Percentiles rank a stretch among this genome's conserved stretches.
These are phyloP conservation scores for Aeoliscus strigatus DNA, from an alignment of 2,797 vertebrate genomes.

Conservation along the genomic window DNA sequence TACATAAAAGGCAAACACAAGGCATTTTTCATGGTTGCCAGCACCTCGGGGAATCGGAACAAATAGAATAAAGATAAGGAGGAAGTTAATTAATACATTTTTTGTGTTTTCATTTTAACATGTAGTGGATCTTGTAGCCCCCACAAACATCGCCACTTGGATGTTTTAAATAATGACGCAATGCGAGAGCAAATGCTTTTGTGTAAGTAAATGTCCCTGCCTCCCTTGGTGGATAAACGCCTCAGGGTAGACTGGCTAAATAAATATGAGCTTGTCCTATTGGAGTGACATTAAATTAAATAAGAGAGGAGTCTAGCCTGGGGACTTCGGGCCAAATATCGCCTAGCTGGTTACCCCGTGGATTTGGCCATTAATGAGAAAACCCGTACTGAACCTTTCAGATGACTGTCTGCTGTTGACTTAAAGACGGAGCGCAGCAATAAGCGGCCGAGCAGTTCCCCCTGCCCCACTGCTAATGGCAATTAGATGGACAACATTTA, in stretches of 20 bases:
- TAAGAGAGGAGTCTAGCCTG: constrained; percentile 71
- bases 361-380: constrained; percentile 80
- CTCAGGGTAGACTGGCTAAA: constrained; percentile 71
- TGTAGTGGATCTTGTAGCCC: constrained; percentile 48
- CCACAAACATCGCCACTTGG: constrained; percentile 32
- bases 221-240: constrained; percentile 67
- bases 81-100: constrained; percentile 67
- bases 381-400: constrained; percentile 77
- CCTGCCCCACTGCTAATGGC: constrained; percentile 71
- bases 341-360: constrained; percentile 65
- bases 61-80: constrained; percentile 73
- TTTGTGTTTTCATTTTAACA: constrained; percentile 35
- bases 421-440: constrained; percentile 68
- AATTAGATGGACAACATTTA: constrained; percentile 77
- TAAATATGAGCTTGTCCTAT: constrained; percentile 81
- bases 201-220: constrained; percentile 76
- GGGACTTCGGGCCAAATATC: constrained; percentile 54
- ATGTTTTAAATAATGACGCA: constrained; percentile 70
- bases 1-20: constrained; percentile 62
- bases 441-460: constrained; percentile 59
- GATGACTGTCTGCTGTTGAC: constrained; percentile 74
- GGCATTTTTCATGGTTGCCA: constrained; percentile 60
- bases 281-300: constrained; percentile 84
- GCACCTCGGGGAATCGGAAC: constrained; percentile 55
- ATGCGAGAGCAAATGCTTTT: constrained; percentile 62